Evolutionary conservation across 2,888 invertebrate genomes (phyloP).

Genomic region (Eupithecia abbreviata): DNA sequence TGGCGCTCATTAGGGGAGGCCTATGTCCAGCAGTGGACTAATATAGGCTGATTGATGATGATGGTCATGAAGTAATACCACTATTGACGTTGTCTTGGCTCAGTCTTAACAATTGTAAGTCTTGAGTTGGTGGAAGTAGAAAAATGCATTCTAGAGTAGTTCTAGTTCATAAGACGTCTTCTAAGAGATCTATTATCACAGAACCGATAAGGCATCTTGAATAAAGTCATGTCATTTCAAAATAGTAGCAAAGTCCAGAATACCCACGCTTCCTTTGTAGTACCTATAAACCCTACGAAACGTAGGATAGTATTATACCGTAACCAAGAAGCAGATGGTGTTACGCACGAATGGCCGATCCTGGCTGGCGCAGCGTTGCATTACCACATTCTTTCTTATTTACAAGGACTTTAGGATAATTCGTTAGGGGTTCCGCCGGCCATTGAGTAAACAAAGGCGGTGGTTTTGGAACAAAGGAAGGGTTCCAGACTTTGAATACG

Average conservation of each 20-base stretch:
- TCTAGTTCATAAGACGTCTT: neutral
- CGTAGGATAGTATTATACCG: constrained; percentile 43
- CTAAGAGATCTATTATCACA: too few species aligned
- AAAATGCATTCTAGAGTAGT: too few species aligned
- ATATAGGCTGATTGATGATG: too few species aligned
- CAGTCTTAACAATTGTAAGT: neutral
- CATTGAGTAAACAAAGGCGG: constrained; percentile 29
- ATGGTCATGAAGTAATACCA: neutral
- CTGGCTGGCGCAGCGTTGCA: constrained; percentile 50
- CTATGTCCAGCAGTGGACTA: too few species aligned
- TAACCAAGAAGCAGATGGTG: constrained; percentile 53
- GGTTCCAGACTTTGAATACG: constrained; percentile 5
- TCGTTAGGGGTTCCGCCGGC: constrained; percentile 29
- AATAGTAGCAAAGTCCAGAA: constrained; percentile 24
- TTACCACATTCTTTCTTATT: constrained; percentile 59
- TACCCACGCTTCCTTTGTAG: constrained; percentile 18
- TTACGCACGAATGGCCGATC: constrained; percentile 56
- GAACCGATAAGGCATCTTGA: too few species aligned
- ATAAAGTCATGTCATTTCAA: neutral
- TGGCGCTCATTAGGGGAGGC: too few species aligned
- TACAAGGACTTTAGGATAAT: constrained; percentile 53
- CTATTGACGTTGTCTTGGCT: neutral
- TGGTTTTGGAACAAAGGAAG: constrained; percentile 25
- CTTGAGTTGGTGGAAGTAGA: neutral
- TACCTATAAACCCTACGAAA: constrained; percentile 25